Evolutionary conservation across 1,140 invertebrate genomes (phyloP), one percentile per base, ranked within the genome.

Genomic region (Meloidogyne hapla): DNA sequence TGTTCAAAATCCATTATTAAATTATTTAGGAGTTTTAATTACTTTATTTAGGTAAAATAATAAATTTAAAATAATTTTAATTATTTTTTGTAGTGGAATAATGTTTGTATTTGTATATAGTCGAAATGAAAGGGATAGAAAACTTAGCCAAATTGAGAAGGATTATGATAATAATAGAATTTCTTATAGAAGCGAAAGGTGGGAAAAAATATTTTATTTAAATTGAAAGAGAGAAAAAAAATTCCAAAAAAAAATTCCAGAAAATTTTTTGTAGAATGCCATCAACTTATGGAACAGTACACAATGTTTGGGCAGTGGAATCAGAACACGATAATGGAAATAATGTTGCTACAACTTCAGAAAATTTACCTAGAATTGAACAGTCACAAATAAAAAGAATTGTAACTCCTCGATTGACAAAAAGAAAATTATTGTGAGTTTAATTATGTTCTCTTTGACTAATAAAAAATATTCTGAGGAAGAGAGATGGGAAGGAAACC

Each of bases 51-150:
- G 48, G 48, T 56, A 18, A 33, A 33, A 8, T 33, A 18, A n/a
- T 56, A n/a, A 15, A 18, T 8, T 56, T 56, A 5, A 56, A 56
- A 56, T 56, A 5, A n/a, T n/a, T n/a, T n/a, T 15, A n/a, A n/a
- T 9, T 56, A 2, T n/a, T 56, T 18, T 48, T 56, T 56, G 1
- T 0, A 81, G 81, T 75, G 83, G 83, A 66, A 40, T 83, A 48
- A 74, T 84, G n/a, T 81, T 84, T 61, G 81, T 84, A 0, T 83
- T 84, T 66, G 83, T 84, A 13, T 63, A 68, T 48, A 67, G 38
- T 23, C 28, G 56, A 38, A 75, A 79, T 28, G 78, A 79, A 26
- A 26, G 21, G 18, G 65, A 67, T 2, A 38, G n/a, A 48, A 66
- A 56, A 77, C 6, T 40, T 18, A 42, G 56, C 61, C 21, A 77